Conservation (phyloP, 2,797 vertebrate genomes). For the Lutjanus campechanus region DNA sequence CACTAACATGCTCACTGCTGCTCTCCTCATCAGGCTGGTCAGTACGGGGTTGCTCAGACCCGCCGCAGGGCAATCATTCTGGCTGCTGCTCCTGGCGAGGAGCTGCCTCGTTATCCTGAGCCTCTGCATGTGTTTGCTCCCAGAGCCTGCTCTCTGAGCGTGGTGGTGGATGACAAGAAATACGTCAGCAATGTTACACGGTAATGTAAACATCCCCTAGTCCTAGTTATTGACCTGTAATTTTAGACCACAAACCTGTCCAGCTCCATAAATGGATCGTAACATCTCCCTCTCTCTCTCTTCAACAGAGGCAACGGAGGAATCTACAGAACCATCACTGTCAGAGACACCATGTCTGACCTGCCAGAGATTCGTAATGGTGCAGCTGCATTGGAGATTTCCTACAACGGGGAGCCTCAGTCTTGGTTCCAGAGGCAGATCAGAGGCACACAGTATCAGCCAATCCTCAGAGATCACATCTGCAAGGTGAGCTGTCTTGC, state of each 20-base stretch:
- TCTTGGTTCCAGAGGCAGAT: constrained; percentile 99
- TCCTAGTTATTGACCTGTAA: no score
- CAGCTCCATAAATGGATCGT: neutral
- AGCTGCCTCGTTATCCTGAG: constrained; percentile 94
- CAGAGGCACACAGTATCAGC: constrained; percentile 95
- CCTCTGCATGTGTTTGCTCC: constrained; percentile 96
- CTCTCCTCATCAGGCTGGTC: constrained; percentile 88
- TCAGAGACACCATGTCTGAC: constrained; percentile 97
- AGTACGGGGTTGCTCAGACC: constrained; percentile 96
- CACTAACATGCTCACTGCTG: neutral
- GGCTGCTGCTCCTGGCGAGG: constrained; percentile 95
- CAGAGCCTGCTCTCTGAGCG: constrained; percentile 94
- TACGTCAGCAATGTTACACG: constrained; percentile 95
- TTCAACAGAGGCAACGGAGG: constrained; percentile 90
- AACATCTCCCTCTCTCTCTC: no score
- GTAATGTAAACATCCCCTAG: constrained; percentile 74
- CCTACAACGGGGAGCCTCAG: constrained; percentile 97
- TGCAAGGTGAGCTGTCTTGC: constrained; percentile 89
- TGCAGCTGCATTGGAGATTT: constrained; percentile 92
- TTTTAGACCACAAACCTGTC: neutral
- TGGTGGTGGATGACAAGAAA: constrained; percentile 95
- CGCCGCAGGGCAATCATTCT: constrained; percentile 94
- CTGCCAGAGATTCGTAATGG: constrained; percentile 96
- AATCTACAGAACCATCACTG: constrained; percentile 96
- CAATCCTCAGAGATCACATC: constrained; percentile 97